A percentile compares a stretch with the other conserved stretches of the same genome.
phyloP scores from a whole-genome alignment of 2,797 vertebrate species.

The Erethizon dorsatum region DNA sequence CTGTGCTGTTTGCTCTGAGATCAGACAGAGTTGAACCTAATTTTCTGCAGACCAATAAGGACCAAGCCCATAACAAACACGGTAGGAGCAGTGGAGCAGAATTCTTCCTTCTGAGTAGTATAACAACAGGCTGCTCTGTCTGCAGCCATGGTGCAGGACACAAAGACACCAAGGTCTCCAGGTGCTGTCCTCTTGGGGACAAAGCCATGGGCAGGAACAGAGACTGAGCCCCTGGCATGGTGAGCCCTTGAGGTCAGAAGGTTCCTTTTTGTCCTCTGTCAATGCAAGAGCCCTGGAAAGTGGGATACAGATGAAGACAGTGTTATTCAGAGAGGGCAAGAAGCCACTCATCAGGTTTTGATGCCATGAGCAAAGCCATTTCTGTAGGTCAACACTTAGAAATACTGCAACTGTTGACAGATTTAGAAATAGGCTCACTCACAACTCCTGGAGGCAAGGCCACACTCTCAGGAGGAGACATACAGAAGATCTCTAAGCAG shows the following conservation, averaged over 20 bases:
- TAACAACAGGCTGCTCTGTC: too few species aligned
- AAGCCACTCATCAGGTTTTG: neutral
- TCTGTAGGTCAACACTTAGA: neutral
- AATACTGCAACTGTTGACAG: neutral
- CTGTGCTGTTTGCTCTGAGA: neutral
- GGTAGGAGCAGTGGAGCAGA: neutral
- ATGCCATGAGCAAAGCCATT: neutral
- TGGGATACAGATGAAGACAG: neutral
- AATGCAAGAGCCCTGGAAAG: neutral
- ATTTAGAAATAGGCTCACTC: neutral
- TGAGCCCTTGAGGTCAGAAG: neutral
- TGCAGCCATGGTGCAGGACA: neutral
- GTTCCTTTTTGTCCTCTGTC: neutral
- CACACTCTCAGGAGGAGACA: neutral
- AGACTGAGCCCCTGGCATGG: accelerated
- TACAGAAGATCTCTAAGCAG: neutral
- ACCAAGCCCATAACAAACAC: neutral
- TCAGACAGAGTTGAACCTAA: neutral
- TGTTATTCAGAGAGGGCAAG: neutral
- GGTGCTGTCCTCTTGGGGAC: too few species aligned
- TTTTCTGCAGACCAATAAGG: neutral
- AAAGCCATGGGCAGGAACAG: neutral
- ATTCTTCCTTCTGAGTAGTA: neutral
- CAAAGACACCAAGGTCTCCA: neutral
- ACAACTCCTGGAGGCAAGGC: neutral